These are phyloP conservation scores for Gavia stellata DNA, from an alignment of 2,113 vertebrate genomes.

Conservation along the genomic window DNA sequence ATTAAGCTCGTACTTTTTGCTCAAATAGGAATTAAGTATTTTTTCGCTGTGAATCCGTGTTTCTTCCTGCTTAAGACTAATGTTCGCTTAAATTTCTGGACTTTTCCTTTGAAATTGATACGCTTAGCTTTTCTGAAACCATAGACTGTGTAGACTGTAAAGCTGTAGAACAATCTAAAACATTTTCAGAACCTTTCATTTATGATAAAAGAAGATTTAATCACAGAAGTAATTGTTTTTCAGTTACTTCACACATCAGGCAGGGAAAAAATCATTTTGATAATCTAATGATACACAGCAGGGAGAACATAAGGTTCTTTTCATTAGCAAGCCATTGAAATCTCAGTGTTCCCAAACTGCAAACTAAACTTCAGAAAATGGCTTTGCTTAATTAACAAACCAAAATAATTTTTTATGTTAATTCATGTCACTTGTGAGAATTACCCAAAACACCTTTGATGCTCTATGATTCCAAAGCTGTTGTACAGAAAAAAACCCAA, in stretches of 20 bases:
- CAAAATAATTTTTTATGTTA: slow-evolving; percentile 9
- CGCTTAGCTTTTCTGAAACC: not conserved
- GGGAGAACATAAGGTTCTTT: slow-evolving; percentile 26
- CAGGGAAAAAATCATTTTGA: slow-evolving; percentile 26
- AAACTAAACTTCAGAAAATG: slow-evolving; percentile 17
- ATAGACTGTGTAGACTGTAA: not conserved
- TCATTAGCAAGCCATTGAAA: slow-evolving; percentile 35
- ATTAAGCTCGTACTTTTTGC: not conserved
- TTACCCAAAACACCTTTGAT: not conserved
- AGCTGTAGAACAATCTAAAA: not conserved
- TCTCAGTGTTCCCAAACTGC: not conserved
- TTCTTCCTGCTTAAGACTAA: not conserved
- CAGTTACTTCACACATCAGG: slow-evolving; percentile 10
- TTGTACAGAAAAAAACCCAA: not conserved
- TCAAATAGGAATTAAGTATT: not conserved
- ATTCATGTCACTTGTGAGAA: not conserved
- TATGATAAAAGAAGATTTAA: slow-evolving; percentile 19
- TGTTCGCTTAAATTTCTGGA: not conserved
- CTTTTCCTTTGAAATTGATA: not conserved
- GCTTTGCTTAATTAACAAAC: slow-evolving; percentile 21
- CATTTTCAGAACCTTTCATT: slow-evolving; percentile 2
- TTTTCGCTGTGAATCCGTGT: not conserved
- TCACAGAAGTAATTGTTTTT: slow-evolving; percentile 35
- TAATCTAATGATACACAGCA: slow-evolving; percentile 41
- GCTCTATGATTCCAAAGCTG: not conserved